A percentile compares a stretch with the other conserved stretches of the same genome.
These are phyloP conservation scores for Cecidostiba fungosa DNA, from an alignment of 2,888 invertebrate genomes.

Conservation along the genomic window DNA sequence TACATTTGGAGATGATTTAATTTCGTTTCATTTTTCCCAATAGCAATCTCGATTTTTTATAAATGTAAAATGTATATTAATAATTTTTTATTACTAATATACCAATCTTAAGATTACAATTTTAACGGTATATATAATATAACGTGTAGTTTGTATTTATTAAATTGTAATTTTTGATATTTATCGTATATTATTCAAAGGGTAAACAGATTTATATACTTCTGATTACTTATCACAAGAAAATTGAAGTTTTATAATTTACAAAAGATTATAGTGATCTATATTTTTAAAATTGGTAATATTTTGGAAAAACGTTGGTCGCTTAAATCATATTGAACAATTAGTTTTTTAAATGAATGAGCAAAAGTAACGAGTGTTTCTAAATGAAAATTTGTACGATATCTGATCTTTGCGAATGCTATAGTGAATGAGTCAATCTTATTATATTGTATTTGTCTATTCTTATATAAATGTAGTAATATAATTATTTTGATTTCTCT, in stretches of 20 bases:
- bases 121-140: not conserved
- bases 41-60: slow-evolving; percentile 2
- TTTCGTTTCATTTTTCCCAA: not conserved
- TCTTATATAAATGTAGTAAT: too few species aligned
- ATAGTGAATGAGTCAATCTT: too few species aligned
- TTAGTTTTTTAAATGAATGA: not conserved
- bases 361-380: not conserved
- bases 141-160: not conserved
- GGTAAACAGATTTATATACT: not conserved
- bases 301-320: slow-evolving; percentile 22
- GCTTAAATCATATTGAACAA: slow-evolving; percentile 32
- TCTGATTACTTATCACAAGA: slow-evolving; percentile 18
- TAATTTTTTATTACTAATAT: slow-evolving; percentile 1
- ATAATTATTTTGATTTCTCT: too few species aligned
- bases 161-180: not conserved
- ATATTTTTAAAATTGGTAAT: slow-evolving; percentile 13
- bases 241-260: not conserved
- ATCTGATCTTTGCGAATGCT: not conserved
- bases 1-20: not conserved
- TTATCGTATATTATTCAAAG: not conserved
- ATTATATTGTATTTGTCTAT: not conserved
- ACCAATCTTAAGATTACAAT: not conserved
- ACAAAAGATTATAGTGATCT: slow-evolving; percentile 1
- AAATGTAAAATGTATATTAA: slow-evolving; percentile 37
- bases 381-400: not conserved